Conservation (phyloP, 2,113 vertebrate genomes). For the Rhineura floridana region DNA sequence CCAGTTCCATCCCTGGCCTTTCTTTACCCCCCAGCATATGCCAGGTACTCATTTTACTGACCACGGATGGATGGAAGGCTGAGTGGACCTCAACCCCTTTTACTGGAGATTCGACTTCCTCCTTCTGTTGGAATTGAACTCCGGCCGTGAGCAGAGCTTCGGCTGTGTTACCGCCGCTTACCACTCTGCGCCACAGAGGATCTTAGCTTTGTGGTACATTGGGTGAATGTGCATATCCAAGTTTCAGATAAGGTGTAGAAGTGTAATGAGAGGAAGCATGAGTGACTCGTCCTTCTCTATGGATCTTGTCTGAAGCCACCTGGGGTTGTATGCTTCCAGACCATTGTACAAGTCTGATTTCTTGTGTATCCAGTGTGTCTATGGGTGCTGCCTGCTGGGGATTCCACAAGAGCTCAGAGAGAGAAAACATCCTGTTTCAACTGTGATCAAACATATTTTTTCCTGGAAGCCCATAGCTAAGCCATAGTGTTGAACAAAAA, state of each 20-base stretch:
- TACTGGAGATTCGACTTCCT: too few relatives aligned
- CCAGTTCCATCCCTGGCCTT: too few relatives aligned
- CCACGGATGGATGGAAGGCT: too few relatives aligned
- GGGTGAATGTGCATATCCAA: neutral
- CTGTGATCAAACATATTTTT: neutral
- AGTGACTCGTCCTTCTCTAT: neutral
- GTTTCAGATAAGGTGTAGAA: neutral
- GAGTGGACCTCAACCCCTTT: too few relatives aligned
- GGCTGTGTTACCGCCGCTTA: too few relatives aligned
- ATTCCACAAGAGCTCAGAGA: neutral
- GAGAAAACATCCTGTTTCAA: neutral
- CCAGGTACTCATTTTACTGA: too few relatives aligned
- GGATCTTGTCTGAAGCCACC: neutral
- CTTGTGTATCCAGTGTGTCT: neutral
- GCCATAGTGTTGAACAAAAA: neutral
- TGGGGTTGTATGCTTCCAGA: too few relatives aligned
- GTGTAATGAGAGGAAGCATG: neutral
- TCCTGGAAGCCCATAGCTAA: neutral
- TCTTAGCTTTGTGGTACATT: neutral
- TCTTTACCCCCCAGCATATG: too few relatives aligned
- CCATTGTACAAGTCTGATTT: neutral
- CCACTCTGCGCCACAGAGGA: too few relatives aligned
- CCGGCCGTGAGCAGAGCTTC: too few relatives aligned
- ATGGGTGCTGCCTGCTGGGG: neutral
- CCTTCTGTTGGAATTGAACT: too few relatives aligned